Percentiles rank a stretch among this genome's conserved stretches.
phyloP scores from a whole-genome alignment of 2,113 vertebrate species.

The Caloenas nicobarica region DNA sequence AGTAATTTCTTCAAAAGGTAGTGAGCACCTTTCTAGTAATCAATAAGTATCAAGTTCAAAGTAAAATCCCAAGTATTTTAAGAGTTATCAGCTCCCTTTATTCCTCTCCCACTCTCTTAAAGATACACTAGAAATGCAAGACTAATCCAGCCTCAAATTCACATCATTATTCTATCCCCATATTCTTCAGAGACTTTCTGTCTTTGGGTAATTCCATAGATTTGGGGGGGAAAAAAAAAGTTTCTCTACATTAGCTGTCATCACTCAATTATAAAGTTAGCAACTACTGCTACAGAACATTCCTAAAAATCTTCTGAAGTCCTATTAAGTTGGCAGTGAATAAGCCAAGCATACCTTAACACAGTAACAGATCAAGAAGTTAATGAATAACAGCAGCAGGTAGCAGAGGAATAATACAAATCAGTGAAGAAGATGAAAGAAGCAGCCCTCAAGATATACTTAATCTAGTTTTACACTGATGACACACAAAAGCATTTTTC shows the following conservation, averaged over 20 bases:
- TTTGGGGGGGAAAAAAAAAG: background rate
- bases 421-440: background rate
- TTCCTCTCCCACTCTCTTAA: background rate
- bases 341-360: background rate
- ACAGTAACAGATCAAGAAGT: background rate
- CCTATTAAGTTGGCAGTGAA: background rate
- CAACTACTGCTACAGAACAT: background rate
- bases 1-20: background rate
- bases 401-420: background rate
- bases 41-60: background rate
- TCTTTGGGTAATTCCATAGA: background rate
- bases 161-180: background rate
- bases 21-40: background rate
- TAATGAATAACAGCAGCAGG: background rate
- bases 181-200: fast-evolving
- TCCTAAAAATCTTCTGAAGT: background rate
- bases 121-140: background rate
- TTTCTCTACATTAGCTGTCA: background rate
- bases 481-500: background rate
- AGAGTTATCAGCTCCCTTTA: background rate
- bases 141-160: background rate
- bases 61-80: background rate
- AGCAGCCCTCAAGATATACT: background rate
- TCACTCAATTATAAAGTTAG: background rate
- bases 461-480: background rate